phyloP scores from a whole-genome alignment of 2,888 invertebrate species.

The Parnassius apollo region DNA sequence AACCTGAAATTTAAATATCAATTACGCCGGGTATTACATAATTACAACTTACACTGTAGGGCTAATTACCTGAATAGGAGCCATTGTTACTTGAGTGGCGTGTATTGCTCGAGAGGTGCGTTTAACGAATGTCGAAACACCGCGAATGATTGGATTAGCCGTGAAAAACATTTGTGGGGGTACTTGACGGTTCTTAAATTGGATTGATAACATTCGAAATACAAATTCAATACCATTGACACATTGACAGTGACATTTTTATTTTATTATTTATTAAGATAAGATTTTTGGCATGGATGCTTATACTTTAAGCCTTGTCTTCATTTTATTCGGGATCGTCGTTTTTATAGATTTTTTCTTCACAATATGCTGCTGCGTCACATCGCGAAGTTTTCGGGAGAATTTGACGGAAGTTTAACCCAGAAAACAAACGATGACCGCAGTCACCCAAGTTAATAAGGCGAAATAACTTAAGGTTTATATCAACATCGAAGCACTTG shows the following conservation, averaged over 20 bases:
- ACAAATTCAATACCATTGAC: constrained; percentile 17
- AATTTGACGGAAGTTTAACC: no score
- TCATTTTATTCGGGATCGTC: no score
- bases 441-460: no score
- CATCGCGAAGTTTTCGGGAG: no score
- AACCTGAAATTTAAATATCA: constrained; percentile 79
- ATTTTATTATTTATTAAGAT: not conserved
- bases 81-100: constrained; percentile 62
- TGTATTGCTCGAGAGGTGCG: constrained; percentile 60
- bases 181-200: constrained; percentile 24
- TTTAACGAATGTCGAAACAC: constrained; percentile 63
- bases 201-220: no score
- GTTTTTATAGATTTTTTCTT: no score
- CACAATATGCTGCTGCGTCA: no score
- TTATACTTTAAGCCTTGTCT: not conserved
- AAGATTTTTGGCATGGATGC: no score
- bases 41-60: constrained; percentile 33
- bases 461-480: no score
- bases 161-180: constrained; percentile 68
- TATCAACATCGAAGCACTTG: no score
- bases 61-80: constrained; percentile 64
- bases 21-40: constrained; percentile 53
- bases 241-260: not conserved
- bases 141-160: constrained; percentile 58
- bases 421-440: no score